Evolutionary conservation across 2,888 invertebrate species (phyloP), one percentile per base, ranked within the genome.

Genomic region (Ormyrus pomaceus): DNA sequence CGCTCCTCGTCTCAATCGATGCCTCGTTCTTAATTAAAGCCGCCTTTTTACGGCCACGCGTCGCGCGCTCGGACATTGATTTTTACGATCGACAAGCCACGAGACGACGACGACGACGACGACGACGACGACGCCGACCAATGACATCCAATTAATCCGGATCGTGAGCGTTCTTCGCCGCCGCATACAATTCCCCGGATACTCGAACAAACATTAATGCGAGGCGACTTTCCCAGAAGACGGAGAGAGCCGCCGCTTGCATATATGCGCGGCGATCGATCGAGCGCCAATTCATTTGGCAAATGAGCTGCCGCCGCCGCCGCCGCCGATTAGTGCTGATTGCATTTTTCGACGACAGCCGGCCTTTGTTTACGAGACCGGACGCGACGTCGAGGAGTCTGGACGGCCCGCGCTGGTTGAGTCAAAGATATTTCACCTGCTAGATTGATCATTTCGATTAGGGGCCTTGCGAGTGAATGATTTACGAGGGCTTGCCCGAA

Each of bases 71-170:
- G 56, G 69, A 79, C 75, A 72, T 19, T 77, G 80, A 72, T 73
- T 77, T 73, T 75, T 75, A 79, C 75, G 74, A 79, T 75, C 65
- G 56, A 61, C 51, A 55, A 19, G 19, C 19, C 19, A 13, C 13
- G 13, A 13, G 13, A 13, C 13, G 19, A 19, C 19, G 19, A 19
- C 19, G 19, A 19, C 19, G 19, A 19, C 19, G 19, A 19, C 19
- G 19, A 19, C 19, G 19, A 13, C 50, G 64, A 65, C 51, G 48
- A 58, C 56, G 48, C 46, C 58, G 55, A 59, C 75, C 65, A 80
- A 73, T 53, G 77, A 77, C 80, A 51, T 80, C 64, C 71, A 77
- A 80, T 80, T 80, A 80, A 80, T 74, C 50, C 13, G 11, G 53
- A 53, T 72, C 61, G 59, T 58, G 51, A 77, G 72, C 48, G 19